phyloP scores from a whole-genome alignment of 2,888 invertebrate species.

The Gymnocheta viridis region DNA sequence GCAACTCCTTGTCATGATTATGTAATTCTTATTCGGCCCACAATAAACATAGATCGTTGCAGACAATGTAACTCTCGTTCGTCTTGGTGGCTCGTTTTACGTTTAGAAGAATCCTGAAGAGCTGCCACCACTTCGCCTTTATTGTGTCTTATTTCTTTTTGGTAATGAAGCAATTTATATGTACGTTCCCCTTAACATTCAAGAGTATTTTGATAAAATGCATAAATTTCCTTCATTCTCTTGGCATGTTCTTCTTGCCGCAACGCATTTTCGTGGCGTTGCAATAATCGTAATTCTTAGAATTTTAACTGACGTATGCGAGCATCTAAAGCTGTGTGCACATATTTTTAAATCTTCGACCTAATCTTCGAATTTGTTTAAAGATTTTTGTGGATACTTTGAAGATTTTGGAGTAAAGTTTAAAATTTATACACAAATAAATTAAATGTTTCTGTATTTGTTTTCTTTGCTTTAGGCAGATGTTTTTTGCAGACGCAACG shows the following conservation, averaged over 20 bases:
- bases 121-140: conserved; percentile 77
- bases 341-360: conserved; percentile 73
- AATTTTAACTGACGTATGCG: conserved; percentile 79
- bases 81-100: conserved; percentile 75
- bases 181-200: conserved; percentile 80
- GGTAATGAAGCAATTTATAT: conserved; percentile 78
- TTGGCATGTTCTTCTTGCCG: conserved; percentile 80
- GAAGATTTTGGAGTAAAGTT: conserved; percentile 89
- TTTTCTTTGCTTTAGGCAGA: too few species aligned
- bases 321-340: conserved; percentile 77
- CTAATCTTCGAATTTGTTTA: conserved; percentile 83
- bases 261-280: conserved; percentile 77
- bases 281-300: conserved; percentile 76
- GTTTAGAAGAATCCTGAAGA: conserved; percentile 75
- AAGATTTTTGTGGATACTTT: conserved; percentile 88
- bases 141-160: conserved; percentile 79
- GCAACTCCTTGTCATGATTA: conserved; percentile 77
- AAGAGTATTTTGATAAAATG: conserved; percentile 78
- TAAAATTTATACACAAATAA: too few species aligned
- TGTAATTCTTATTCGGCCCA: conserved; percentile 80
- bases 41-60: conserved; percentile 78
- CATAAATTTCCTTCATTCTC: conserved; percentile 80
- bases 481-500: too few species aligned
- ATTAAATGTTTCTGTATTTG: too few species aligned
- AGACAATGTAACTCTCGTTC: conserved; percentile 78